phyloP scores from a whole-genome alignment of 2,888 invertebrate species.

The Drosophila acutilabella region DNA sequence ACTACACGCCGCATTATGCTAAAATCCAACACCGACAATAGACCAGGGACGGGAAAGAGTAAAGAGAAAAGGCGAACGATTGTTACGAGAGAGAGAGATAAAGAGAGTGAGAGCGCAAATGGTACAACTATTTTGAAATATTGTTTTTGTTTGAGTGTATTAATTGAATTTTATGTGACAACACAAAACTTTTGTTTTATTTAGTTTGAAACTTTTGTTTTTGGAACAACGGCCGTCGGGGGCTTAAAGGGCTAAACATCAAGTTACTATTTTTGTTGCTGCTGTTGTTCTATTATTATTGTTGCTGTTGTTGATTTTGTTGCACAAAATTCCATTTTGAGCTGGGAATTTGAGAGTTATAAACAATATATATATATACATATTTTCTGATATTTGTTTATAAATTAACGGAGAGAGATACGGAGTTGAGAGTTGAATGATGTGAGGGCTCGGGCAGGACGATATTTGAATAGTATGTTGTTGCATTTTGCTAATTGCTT shows the following conservation, averaged over 20 bases:
- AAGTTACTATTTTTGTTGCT: constrained; percentile 4
- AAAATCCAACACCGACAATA: constrained; percentile 72
- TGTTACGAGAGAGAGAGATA: constrained; percentile 22
- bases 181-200: constrained; percentile 60
- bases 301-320: constrained; percentile 31
- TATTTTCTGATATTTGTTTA: constrained; percentile 7
- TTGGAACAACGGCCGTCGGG: constrained; percentile 59
- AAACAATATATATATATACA: constrained; percentile 21
- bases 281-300: constrained; percentile 18
- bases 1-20: constrained; percentile 54
- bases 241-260: constrained; percentile 49
- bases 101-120: constrained; percentile 35
- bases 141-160: constrained; percentile 64
- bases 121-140: constrained; percentile 72
- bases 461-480: constrained; percentile 69
- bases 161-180: constrained; percentile 78
- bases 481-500: constrained; percentile 47
- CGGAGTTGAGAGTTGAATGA: constrained; percentile 47
- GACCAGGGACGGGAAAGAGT: constrained; percentile 43
- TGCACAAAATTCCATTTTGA: constrained; percentile 50
- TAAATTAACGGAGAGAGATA: constrained; percentile 30
- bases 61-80: constrained; percentile 8
- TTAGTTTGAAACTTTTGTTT: constrained; percentile 65
- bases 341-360: constrained; percentile 38
- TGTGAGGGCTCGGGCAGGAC: constrained; percentile 81